Percentiles rank a stretch among this genome's conserved stretches.
These are phyloP conservation scores for Dendropsophus ebraccatus DNA, from an alignment of 2,113 vertebrate species.

Conservation along the genomic window DNA sequence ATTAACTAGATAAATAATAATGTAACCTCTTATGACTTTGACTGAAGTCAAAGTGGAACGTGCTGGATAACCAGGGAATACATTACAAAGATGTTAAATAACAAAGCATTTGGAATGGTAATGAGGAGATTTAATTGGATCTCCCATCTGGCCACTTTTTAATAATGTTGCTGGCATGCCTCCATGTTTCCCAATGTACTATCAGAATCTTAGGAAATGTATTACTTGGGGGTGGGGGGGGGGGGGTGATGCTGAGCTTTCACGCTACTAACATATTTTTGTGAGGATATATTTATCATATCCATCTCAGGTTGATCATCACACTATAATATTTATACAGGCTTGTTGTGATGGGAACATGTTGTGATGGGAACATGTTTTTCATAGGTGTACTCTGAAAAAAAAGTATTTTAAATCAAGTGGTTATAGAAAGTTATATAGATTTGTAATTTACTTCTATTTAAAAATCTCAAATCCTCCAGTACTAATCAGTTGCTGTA, in stretches of 20 bases:
- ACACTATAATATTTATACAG: slow-evolving; percentile 5
- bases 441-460: too few relatives aligned
- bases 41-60: neutral
- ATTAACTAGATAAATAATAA: slow-evolving; percentile 25
- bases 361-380: too few relatives aligned
- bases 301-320: neutral
- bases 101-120: slow-evolving; percentile 46
- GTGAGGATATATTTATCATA: neutral
- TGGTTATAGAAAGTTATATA: too few relatives aligned
- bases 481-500: too few relatives aligned
- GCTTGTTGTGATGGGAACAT: too few relatives aligned
- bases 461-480: too few relatives aligned
- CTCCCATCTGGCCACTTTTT: slow-evolving; percentile 51
- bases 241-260: neutral
- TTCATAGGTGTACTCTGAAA: too few relatives aligned
- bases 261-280: neutral
- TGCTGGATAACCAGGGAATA: slow-evolving; percentile 29
- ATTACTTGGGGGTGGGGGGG: neutral
- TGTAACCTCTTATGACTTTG: neutral
- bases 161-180: slow-evolving; percentile 43
- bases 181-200: slow-evolving; percentile 1
- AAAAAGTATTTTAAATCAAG: too few relatives aligned
- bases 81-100: slow-evolving; percentile 45
- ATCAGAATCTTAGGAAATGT: slow-evolving; percentile 27
- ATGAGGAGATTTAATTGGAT: slow-evolving; percentile 49